Conservation (phyloP, 2,888 invertebrate species). For the Bellardia pandia region DNA sequence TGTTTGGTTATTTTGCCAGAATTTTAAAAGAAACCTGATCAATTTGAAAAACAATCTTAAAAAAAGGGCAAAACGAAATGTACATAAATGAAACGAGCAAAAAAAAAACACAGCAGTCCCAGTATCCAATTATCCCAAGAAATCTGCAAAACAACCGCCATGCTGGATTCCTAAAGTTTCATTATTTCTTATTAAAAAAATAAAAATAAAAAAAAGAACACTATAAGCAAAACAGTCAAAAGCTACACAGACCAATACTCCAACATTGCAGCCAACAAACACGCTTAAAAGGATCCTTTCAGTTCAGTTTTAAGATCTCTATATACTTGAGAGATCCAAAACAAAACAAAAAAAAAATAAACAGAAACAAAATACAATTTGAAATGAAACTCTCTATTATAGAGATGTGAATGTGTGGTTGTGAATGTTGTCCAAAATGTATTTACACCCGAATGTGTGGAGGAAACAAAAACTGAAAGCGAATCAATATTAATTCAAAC, state of each 20-base stretch:
- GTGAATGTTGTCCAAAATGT: constrained; percentile 34
- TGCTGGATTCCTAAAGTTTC: constrained; percentile 81
- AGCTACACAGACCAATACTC: not conserved
- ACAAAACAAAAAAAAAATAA: not conserved
- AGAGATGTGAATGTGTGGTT: constrained; percentile 36
- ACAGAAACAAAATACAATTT: constrained; percentile 1
- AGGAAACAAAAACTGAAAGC: constrained; percentile 36
- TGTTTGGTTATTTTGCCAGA: not conserved
- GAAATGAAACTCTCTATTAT: constrained; percentile 15
- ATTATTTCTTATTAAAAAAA: constrained; percentile 45
- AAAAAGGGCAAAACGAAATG: not conserved
- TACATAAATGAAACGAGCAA: constrained; percentile 19
- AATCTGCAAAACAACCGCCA: constrained; percentile 78
- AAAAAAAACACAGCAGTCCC: constrained; percentile 43
- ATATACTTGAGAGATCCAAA: not conserved
- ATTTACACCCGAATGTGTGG: constrained; percentile 67
- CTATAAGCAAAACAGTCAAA: not conserved
- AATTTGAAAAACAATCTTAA: constrained; percentile 48
- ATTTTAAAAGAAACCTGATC: constrained; percentile 66
- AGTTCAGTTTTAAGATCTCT: constrained; percentile 30
- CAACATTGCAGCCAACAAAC: not conserved
- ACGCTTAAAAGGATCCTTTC: constrained; percentile 31
- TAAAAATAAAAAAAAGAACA: not conserved
- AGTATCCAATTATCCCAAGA: constrained; percentile 55
- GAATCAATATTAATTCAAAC: constrained; percentile 66